Base-by-base conservation (phyloP, 1,140 invertebrate genomes). In the Gonioctena quinquepunctata region DNA sequence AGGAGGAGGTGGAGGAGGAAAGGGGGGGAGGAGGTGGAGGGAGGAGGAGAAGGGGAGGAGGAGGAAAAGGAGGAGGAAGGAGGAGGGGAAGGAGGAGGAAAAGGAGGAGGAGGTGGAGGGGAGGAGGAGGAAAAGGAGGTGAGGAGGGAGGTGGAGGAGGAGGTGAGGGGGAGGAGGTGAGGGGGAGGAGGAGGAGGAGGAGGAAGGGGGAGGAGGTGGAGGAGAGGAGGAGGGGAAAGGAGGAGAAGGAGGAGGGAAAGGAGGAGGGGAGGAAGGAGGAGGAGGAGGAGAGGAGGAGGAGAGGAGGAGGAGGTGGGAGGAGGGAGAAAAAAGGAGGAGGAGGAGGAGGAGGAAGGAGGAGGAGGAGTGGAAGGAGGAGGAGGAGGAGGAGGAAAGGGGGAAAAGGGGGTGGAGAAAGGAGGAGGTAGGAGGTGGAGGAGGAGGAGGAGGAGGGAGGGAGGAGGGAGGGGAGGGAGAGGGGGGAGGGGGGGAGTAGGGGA, bases 81-180 rank as follows among this genome's bases (percentile, higher is more conserved):
- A 22, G 25, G 13, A 18, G 25, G 23, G 18, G 23, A 18, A 18
- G 25, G 22, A 27, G 28, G 11, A 42, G 21, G 16, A 59, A 23
- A n/a, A 19, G 19, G 8, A 52, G 54, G 50, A 64, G 42, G 60
- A 42, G 42, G 33, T 22, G 49, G 42, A 50, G 27, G 57, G 49
- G 33, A 52, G 60, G 54, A 28, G 42, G 63, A 33, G 28, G 54
- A 52, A 56, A 69, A 63, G 23, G 54, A 52, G 54, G 42, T 27
- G 57, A 52, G 54, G 54, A 63, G 18, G 18, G 18, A 16, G 60
- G 63, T 52, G 57, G 42, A 42, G 28, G 23, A 50, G 28, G 54
- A 48, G 54, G 52, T 27, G 18, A 25, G 23, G 22, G 25, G 23
- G 25, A 25, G 57, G 18, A 27, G 18, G 18, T 6, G 18, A 18